phyloP scores from a whole-genome alignment of 1,140 invertebrate species.

The Brachionus sp. region DNA sequence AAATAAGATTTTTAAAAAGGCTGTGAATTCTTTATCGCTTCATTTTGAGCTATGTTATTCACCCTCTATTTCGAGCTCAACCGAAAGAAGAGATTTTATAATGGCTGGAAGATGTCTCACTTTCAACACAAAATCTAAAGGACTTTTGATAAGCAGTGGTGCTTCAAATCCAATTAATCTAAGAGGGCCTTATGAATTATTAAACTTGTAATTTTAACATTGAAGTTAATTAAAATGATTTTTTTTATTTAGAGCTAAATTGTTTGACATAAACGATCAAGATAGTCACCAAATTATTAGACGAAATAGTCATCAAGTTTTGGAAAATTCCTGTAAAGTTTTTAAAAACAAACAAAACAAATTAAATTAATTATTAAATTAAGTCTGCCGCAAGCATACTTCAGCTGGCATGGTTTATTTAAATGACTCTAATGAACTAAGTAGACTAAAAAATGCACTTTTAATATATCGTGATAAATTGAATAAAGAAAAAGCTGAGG shows the following conservation, averaged over 20 bases:
- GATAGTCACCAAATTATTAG: constrained; percentile 31
- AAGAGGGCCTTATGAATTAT: constrained; percentile 29
- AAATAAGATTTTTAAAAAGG: background rate
- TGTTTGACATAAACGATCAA: constrained; percentile 33
- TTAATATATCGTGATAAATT: background rate
- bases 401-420: constrained; percentile 32
- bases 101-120: constrained; percentile 30
- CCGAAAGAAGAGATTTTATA: constrained; percentile 39
- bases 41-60: constrained; percentile 26
- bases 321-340: constrained; percentile 23
- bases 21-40: background rate
- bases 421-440: background rate
- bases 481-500: background rate
- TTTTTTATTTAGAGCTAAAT: background rate
- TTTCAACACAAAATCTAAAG: constrained; percentile 43
- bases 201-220: background rate
- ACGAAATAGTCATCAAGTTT: background rate
- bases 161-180: background rate
- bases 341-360: background rate
- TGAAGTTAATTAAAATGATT: background rate
- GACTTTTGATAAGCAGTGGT: constrained; percentile 15
- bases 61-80: constrained; percentile 30
- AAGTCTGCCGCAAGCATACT: constrained; percentile 39
- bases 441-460: background rate
- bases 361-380: background rate